Percentiles rank a stretch among this genome's conserved stretches.
Conservation (phyloP, 2,797 vertebrate genomes). For the Enteromius viviparus region DNA sequence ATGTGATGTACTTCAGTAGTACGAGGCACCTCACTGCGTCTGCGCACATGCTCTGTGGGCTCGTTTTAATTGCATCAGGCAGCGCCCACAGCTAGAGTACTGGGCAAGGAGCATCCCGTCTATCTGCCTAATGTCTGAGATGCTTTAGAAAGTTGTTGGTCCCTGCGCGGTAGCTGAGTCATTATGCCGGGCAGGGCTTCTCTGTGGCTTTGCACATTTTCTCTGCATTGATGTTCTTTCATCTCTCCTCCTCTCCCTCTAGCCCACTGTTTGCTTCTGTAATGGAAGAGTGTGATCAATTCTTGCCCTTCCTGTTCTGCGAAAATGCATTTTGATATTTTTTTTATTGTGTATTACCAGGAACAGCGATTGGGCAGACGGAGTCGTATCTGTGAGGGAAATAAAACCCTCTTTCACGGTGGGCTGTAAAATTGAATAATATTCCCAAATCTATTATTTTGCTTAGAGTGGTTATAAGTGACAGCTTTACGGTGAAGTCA, state of each 20-base stretch:
- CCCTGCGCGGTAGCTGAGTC: constrained; percentile 44
- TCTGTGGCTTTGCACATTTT: constrained; percentile 51
- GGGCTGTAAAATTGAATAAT: constrained; percentile 45
- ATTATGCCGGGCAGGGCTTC: constrained; percentile 45
- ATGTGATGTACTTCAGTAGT: constrained; percentile 21
- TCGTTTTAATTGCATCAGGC: constrained; percentile 44
- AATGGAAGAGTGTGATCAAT: constrained; percentile 49
- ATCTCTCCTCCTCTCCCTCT: constrained; percentile 32
- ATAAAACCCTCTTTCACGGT: constrained; percentile 19
- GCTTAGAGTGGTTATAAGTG: constrained; percentile 29
- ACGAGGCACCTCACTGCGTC: constrained; percentile 14
- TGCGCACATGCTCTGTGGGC: constrained; percentile 4
- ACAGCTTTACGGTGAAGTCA: constrained; percentile 31
- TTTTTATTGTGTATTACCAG: constrained; percentile 41
- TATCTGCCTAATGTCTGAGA: constrained; percentile 47
- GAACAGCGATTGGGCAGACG: constrained; percentile 22
- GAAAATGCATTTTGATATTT: constrained; percentile 45
- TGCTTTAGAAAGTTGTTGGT: constrained; percentile 47
- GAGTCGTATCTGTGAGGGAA: constrained; percentile 32
- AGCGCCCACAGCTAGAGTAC: constrained; percentile 37
- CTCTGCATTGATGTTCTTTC: constrained; percentile 44
- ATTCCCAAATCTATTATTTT: constrained; percentile 42
- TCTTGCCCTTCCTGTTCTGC: constrained; percentile 24
- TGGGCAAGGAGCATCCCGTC: constrained; percentile 39
- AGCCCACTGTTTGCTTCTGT: constrained; percentile 34